phyloP scores from a whole-genome alignment of 2,888 invertebrate species.

The Allacma fusca region DNA sequence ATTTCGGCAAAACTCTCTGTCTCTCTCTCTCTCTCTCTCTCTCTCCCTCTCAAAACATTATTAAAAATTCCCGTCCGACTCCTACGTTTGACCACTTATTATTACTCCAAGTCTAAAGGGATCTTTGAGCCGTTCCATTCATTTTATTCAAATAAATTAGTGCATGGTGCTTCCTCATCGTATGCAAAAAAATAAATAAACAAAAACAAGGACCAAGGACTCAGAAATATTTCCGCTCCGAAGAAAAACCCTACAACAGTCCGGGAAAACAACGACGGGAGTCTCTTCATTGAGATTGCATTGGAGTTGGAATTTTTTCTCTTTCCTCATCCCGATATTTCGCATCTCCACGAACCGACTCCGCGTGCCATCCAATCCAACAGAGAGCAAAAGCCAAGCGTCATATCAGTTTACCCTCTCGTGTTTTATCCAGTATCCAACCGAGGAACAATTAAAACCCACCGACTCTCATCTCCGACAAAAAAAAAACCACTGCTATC shows the following conservation, averaged over 20 bases:
- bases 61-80: slow-evolving; percentile 11
- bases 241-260: not conserved
- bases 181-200: not conserved
- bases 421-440: not conserved
- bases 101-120: not conserved
- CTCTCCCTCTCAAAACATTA: not conserved
- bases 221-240: too few relatives aligned
- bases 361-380: not conserved
- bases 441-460: slow-evolving; percentile 5
- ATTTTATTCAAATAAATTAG: not conserved
- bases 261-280: not conserved
- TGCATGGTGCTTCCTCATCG: not conserved
- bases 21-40: slow-evolving; percentile 4
- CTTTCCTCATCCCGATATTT: not conserved
- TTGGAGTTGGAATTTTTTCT: not conserved
- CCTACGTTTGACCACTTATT: slow-evolving; percentile 9
- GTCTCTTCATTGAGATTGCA: not conserved
- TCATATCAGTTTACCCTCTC: slow-evolving; percentile 16
- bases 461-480: not conserved
- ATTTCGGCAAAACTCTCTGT: slow-evolving; percentile 3
- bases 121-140: not conserved
- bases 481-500: not conserved
- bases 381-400: not conserved
- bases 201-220: too few relatives aligned
- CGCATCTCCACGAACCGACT: slow-evolving; percentile 3